A percentile compares a stretch with the other conserved stretches of the same genome.
phyloP scores from a whole-genome alignment of 37 sponge, comb jelly and placozoan species.

The Chondrilla cf. caribensis region DNA sequence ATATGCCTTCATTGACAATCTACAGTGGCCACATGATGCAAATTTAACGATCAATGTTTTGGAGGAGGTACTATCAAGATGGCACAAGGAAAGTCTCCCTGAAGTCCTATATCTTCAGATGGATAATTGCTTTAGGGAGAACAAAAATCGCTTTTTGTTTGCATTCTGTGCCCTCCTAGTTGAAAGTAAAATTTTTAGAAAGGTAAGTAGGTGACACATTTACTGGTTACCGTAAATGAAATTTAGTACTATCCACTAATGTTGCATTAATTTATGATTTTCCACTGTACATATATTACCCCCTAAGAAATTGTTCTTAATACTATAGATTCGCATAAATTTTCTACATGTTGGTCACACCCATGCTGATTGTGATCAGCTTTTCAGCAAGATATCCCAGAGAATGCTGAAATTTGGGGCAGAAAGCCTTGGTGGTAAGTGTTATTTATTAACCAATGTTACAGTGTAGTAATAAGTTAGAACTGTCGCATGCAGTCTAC shows the following conservation, averaged over 20 bases:
- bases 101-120: slow-evolving; percentile 9
- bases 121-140: slow-evolving; percentile 42
- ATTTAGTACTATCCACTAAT: too few species aligned
- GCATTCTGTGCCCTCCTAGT: slow-evolving; percentile 22
- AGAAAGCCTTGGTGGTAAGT: neutral
- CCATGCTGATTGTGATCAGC: slow-evolving; percentile 4
- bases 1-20: slow-evolving; percentile 25
- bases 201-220: slow-evolving; percentile 24
- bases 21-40: slow-evolving; percentile 54
- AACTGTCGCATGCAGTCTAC: too few species aligned
- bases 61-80: neutral
- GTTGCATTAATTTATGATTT: too few species aligned
- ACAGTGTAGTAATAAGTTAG: too few species aligned
- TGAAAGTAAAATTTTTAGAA: slow-evolving; percentile 1
- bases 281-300: too few species aligned
- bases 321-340: neutral
- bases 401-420: neutral
- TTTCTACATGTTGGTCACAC: slow-evolving; percentile 3
- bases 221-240: too few species aligned
- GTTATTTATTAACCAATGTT: too few species aligned
- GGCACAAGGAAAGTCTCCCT: neutral
- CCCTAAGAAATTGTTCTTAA: too few species aligned
- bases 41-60: slow-evolving; percentile 50
- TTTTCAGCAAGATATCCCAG: neutral
- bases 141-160: slow-evolving; percentile 23